A percentile compares a stretch with the other conserved stretches of the same genome.
Evolutionary conservation across 2,888 invertebrate genomes (phyloP).

Genomic region (Eilema griseolum): DNA sequence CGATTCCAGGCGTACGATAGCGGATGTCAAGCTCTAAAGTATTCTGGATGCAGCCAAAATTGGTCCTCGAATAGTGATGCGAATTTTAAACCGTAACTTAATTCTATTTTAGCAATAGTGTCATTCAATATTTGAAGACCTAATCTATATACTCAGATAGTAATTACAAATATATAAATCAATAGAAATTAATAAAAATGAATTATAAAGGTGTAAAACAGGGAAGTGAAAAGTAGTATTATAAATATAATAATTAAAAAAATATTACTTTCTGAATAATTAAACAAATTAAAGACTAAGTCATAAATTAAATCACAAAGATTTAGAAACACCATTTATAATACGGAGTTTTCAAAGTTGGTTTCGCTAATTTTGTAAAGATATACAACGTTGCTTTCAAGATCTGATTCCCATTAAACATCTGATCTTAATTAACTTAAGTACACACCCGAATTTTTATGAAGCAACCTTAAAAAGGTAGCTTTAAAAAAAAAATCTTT

Average conservation of each 20-base stretch:
- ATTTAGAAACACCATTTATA: constrained; percentile 16
- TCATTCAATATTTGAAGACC: not conserved
- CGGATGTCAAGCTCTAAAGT: too few relatives aligned
- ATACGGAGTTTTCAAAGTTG: constrained; percentile 13
- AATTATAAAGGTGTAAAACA: too few relatives aligned
- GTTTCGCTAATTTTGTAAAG: constrained; percentile 14
- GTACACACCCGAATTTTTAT: not conserved
- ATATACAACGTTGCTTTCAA: not conserved
- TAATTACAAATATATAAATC: not conserved
- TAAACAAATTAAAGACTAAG: constrained; percentile 1
- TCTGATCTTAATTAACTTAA: constrained; percentile 31
- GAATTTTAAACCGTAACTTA: too few relatives aligned
- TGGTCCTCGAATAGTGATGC: too few relatives aligned
- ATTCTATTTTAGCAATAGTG: not conserved
- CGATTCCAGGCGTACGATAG: too few relatives aligned
- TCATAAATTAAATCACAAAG: constrained; percentile 15
- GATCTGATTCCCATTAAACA: constrained; percentile 30
- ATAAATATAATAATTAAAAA: not conserved
- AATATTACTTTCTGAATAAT: not conserved
- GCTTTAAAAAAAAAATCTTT: constrained; percentile 29
- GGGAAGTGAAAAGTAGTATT: not conserved
- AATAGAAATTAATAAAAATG: not conserved
- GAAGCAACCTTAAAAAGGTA: constrained; percentile 3
- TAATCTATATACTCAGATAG: not conserved
- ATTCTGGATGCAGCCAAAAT: too few relatives aligned